Base-by-base conservation (phyloP, 2,888 invertebrate species). In the Agelastica alni region DNA sequence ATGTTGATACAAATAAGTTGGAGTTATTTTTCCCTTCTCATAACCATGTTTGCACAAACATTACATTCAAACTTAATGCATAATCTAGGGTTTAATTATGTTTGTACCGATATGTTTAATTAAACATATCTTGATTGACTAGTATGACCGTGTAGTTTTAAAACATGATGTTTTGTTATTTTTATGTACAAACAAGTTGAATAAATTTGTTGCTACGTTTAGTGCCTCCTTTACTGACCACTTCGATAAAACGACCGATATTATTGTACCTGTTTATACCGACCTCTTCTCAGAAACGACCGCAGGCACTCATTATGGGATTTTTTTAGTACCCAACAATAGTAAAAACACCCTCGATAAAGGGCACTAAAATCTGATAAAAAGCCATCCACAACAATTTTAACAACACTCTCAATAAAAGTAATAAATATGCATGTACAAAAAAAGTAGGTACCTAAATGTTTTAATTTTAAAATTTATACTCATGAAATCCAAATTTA, bases 131-230 rank as follows among this genome's bases (percentile, higher is more conserved):
- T 30, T 30, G n/a, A 9, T n/a, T 30, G 30, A 30, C 30, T 30
- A 30, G 30, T 30, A 30, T 30, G 30, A 30, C 4, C 30, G 30
- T 30, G 30, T 30, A 30, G 30, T 30, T 30, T 30, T 30, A 30
- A 30, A 30, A 30, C 30, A 9, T 30, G 30, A 30, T 30, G 30
- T 30, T 9, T 6, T 30, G 30, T 30, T 30, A 30, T 30, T 30
- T n/a, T 6, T n/a, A 30, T 30, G 10, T 30, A 30, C 30, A 30
- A 30, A 30, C 30, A 9, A 30, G 30, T 30, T 30, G 1, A 1
- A 2, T 1, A 30, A 30, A 30, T 22, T 22, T 22, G 22, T 22
- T 22, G 22, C 22, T 22, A 22, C 22, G 1, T 22, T 22, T 22
- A 22, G 22, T 4, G 22, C 22, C 22, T 22, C 22, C 22, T 5